Base-by-base conservation (phyloP, 2,888 invertebrate genomes). In the Hipparchia sbordonii region DNA sequence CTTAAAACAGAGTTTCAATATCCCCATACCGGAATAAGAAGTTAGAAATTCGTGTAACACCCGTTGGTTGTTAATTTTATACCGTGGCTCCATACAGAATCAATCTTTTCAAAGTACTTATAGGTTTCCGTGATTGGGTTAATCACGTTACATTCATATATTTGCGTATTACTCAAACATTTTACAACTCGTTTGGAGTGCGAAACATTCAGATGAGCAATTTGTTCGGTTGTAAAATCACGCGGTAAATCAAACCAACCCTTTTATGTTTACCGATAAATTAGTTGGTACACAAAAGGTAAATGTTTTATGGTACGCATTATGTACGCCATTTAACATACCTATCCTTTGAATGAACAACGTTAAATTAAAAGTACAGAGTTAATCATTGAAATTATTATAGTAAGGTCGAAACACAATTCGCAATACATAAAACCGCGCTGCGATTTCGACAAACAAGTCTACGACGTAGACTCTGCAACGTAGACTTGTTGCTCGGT, bases 221-320 rank as follows among this genome's bases (percentile, higher is more conserved):
- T 68, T 71, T 65, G 67, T 63, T 60, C 68, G 45, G 77, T 76
- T 77, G 72, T 78, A 76, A 76, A 79, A 73, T 77, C 67, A 69
- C 67, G 76, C 73, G 69, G 77, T 79, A 79, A 79, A 78, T 79
- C 75, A 77, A 74, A 13, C 76, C 67, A 62, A 76, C 71, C 72
- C 63, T 77, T 79, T 79, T 77, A 78, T 76, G 75, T 70, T 76
- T 68, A 75, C 74, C 75, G 74, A 78, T 77, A 77, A 78, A 76
- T 78, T 79, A 74, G 76, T 75, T 72, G 74, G 77, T 79, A 76
- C 78, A 79, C 79, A 77, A 77, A 73, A 75, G 72, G 73, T 70
- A 78, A 78, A 72, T 69, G 71, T 72, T 72, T 69, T 57, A 65
- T 65, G 65, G 52, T 65, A 33, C 51, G 51, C 65, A 65, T 65